Evolutionary conservation across 2,888 invertebrate genomes (phyloP).

Genomic region (Notodonta dromedarius): DNA sequence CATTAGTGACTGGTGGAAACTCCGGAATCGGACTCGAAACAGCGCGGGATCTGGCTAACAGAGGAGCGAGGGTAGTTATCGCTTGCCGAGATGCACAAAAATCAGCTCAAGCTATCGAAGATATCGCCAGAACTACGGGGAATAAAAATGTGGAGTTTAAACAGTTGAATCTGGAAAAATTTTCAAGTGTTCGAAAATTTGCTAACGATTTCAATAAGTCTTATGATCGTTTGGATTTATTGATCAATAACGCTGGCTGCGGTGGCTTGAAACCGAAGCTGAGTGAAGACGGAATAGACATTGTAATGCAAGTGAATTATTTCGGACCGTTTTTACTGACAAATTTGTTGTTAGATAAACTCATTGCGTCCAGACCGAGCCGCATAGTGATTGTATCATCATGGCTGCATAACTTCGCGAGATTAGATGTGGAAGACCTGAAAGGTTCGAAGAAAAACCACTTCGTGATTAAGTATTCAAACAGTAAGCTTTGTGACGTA

Average conservation of each 20-base stretch:
- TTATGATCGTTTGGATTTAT: slow-evolving; percentile 81
- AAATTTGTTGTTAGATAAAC: slow-evolving; percentile 83
- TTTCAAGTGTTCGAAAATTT: slow-evolving; percentile 83
- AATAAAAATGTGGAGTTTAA: slow-evolving; percentile 88
- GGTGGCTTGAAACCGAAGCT: slow-evolving; percentile 55
- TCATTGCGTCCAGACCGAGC: slow-evolving; percentile 66
- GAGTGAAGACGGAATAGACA: slow-evolving; percentile 86
- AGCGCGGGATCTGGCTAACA: slow-evolving; percentile 86
- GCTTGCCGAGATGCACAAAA: slow-evolving; percentile 89
- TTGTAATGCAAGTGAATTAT: slow-evolving; percentile 87
- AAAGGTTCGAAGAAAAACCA: slow-evolving; percentile 46
- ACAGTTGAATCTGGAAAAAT: slow-evolving; percentile 77
- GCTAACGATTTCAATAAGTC: slow-evolving; percentile 82
- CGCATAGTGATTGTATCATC: slow-evolving; percentile 77
- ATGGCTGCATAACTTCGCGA: slow-evolving; percentile 58
- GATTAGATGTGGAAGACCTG: slow-evolving; percentile 71
- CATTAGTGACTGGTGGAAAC: slow-evolving; percentile 92
- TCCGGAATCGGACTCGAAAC: slow-evolving; percentile 93
- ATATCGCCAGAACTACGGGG: slow-evolving; percentile 87
- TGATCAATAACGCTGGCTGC: slow-evolving; percentile 87
- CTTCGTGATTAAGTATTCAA: slow-evolving; percentile 67
- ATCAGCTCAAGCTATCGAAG: slow-evolving; percentile 87
- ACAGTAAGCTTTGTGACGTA: slow-evolving; percentile 70
- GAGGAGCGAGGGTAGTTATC: slow-evolving; percentile 88
- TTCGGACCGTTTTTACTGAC: slow-evolving; percentile 90